Conservation (phyloP, 2,113 vertebrate genomes). For the Noturus placidus region DNA sequence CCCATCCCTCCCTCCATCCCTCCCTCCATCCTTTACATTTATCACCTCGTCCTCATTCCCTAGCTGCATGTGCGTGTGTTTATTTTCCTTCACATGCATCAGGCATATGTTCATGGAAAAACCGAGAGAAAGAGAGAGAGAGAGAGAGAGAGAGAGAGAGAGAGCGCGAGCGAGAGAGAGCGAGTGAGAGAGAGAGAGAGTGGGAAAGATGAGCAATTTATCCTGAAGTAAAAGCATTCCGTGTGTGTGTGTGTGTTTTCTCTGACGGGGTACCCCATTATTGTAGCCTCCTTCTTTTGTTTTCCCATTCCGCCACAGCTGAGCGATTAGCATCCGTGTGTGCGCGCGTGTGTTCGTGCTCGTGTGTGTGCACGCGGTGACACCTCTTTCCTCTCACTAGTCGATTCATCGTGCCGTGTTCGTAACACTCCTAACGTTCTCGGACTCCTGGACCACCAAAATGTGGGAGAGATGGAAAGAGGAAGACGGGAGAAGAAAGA, state of each 20-base stretch:
- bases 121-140: no score
- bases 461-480: background rate
- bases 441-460: background rate
- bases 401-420: background rate
- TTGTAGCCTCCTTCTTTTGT: constrained; percentile 39
- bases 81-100: no score
- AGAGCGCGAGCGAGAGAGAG: background rate
- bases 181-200: background rate
- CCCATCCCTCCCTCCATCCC: background rate
- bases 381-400: background rate
- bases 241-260: constrained; percentile 11
- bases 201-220: background rate
- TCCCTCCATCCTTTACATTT: background rate
- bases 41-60: background rate
- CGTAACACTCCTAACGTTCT: background rate
- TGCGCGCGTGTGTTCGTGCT: background rate
- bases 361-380: background rate
- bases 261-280: constrained; percentile 40
- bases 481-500: background rate
- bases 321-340: constrained; percentile 30
- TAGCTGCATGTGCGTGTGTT: background rate
- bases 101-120: no score
- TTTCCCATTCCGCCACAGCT: constrained; percentile 31
- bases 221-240: background rate
- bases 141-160: background rate